A percentile compares a stretch with the other conserved stretches of the same genome.
These are phyloP conservation scores for Moxostoma hubbsi DNA, from an alignment of 2,797 vertebrate genomes.

Conservation along the genomic window DNA sequence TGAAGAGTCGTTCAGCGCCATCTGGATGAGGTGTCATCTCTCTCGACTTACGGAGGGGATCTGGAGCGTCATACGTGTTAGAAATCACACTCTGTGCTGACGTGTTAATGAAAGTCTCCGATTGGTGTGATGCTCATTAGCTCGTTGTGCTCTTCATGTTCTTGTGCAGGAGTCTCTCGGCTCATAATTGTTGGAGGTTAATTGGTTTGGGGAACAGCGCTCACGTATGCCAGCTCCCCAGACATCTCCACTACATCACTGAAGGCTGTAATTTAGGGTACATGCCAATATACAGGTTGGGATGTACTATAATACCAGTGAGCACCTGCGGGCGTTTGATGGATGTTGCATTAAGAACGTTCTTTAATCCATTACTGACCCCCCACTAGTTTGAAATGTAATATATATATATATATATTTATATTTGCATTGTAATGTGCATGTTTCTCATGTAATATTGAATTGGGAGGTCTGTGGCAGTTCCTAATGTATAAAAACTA, in stretches of 20 bases:
- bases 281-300: too few relatives aligned
- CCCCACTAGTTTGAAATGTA: too few relatives aligned
- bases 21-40: conserved; percentile 47
- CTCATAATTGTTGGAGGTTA: conserved; percentile 30
- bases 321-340: too few relatives aligned
- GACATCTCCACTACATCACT: not conserved
- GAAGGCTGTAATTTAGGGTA: not conserved
- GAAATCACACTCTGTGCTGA: conserved; percentile 45
- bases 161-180: conserved; percentile 8
- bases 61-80: conserved; percentile 29
- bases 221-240: not conserved
- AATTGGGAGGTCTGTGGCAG: too few relatives aligned
- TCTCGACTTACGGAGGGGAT: conserved; percentile 26
- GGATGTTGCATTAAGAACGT: too few relatives aligned
- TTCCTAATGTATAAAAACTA: too few relatives aligned
- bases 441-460: too few relatives aligned
- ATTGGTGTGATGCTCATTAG: conserved; percentile 55
- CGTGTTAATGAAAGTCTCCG: conserved; percentile 57
- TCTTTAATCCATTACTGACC: too few relatives aligned
- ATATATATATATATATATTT: too few relatives aligned
- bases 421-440: too few relatives aligned
- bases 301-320: too few relatives aligned
- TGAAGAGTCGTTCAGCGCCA: conserved; percentile 1
- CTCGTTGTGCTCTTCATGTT: conserved; percentile 4
- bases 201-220: conserved; percentile 25